Base-by-base conservation (phyloP, 2,113 vertebrate species). In the Hypocryptadius cinnamomeus region DNA sequence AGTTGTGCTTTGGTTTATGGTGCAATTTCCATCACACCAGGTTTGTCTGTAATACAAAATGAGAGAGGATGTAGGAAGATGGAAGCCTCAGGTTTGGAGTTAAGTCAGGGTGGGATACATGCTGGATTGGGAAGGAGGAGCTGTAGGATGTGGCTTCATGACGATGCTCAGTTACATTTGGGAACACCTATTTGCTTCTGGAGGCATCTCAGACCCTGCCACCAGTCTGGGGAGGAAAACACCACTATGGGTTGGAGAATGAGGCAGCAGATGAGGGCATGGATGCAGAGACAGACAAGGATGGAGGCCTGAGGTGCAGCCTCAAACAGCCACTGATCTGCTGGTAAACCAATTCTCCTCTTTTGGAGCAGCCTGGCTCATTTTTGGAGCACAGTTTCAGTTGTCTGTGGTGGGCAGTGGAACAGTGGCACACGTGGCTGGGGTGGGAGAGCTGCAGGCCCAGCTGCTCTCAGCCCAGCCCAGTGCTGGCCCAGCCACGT, bases 401-500 rank as follows among this genome's bases (percentile, higher is more conserved):
- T 64, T 69, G 28, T 25, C 40, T 48, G 21, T 72, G n/a, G 17
- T 23, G 17, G 15, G 28, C 63, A 72, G 19, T 13, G 10, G 31
- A 8, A 37, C 25, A 17, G 13, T 23, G 48, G 39, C 59, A 61
- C 31, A 11, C 1, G 3, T 15, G 64, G 6, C 25, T 70, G 47
- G 31, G 28, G 9, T 40, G 35, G 44, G 37, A 85, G 90, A 79
- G 37, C 15, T 51, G 48, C 30, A 30, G 48, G 11, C 6, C 37
- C 22, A 50, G n/a, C 24, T 72, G 47, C 28, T 53, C 39, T n/a
- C 69, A 84, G 69, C 18, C 27, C 22, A 57, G 27, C 45, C 57
- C 17, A 31, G 35, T 0, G 0, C 11, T 3, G 2, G 27, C n/a
- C 21, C 7, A 11, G 73, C 13, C 20, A 7, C 28, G 21, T 9